A percentile compares a stretch with the other conserved stretches of the same genome.
Conservation (phyloP, 2,113 vertebrate species). For the Canis aureus region DNA sequence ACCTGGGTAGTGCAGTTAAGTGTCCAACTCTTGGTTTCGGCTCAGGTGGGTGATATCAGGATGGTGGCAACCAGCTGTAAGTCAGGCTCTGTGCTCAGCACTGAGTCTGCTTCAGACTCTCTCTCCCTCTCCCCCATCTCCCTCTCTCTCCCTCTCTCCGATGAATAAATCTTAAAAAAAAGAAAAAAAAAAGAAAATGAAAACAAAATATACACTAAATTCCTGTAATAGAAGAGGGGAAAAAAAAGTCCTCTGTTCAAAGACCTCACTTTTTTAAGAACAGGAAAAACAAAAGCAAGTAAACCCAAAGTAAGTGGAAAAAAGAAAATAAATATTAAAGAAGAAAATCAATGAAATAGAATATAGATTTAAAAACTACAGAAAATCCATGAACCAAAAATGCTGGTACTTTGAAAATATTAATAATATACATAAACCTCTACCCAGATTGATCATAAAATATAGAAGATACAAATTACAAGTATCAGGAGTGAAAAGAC, state of each 20-base stretch:
- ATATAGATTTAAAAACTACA: background rate
- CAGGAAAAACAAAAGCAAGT: background rate
- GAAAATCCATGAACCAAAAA: background rate
- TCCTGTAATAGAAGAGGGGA: background rate
- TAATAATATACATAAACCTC: background rate
- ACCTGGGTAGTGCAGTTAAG: no score
- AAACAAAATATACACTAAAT: background rate
- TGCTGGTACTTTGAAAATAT: background rate
- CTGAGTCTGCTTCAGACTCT: no score
- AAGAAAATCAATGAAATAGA: background rate
- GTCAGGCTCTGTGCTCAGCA: no score
- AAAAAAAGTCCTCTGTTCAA: background rate
- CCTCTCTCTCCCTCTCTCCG: no score
- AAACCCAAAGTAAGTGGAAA: background rate
- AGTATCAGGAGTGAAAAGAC: background rate
- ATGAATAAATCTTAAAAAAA: background rate
- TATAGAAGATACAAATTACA: background rate
- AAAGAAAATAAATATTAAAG: background rate
- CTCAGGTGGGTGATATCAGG: no score
- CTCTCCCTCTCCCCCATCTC: no score
- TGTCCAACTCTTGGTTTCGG: no score
- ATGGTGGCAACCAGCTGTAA: no score
- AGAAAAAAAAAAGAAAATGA: background rate
- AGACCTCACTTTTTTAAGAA: background rate
- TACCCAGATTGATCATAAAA: background rate